phyloP scores from a whole-genome alignment of 2,113 vertebrate genomes.

The Dryoscopus gambensis region DNA sequence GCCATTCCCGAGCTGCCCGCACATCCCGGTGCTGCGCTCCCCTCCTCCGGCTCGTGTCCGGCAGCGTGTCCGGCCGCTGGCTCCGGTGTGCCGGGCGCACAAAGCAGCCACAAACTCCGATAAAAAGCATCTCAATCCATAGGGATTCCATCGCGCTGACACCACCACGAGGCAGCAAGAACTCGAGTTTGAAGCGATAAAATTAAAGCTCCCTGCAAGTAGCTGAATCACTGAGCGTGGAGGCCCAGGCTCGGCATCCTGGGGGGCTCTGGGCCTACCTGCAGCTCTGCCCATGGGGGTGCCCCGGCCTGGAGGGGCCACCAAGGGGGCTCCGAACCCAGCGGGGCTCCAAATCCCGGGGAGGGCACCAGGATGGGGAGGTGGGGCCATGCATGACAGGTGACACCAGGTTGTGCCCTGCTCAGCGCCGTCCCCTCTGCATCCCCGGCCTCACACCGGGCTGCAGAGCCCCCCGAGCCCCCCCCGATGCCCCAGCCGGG shows the following conservation, averaged over 20 bases:
- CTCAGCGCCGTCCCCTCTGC: not conserved
- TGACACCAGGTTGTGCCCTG: not conserved
- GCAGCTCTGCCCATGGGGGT: not conserved
- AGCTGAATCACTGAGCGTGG: conserved; percentile 15
- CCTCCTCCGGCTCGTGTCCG: not conserved
- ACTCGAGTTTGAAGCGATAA: not conserved
- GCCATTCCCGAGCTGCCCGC: not conserved
- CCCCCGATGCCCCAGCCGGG: accelerated
- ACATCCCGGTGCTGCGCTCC: not conserved
- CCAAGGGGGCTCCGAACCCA: not conserved
- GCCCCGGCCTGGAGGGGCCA: accelerated
- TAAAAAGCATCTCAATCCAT: not conserved
- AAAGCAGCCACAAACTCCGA: not conserved
- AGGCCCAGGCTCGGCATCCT: not conserved
- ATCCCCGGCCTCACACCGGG: too few relatives aligned
- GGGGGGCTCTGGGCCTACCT: not conserved
- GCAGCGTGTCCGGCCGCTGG: not conserved
- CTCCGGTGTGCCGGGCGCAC: not conserved
- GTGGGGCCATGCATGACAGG: accelerated
- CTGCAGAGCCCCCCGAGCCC: not conserved
- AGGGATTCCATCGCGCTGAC: not conserved
- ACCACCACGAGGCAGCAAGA: not conserved
- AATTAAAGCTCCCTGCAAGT: conserved; percentile 11
- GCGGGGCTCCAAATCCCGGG: not conserved
- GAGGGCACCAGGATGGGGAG: not conserved